phyloP scores from a whole-genome alignment of 2,888 invertebrate species.

The Yponomeuta cagnagella region DNA sequence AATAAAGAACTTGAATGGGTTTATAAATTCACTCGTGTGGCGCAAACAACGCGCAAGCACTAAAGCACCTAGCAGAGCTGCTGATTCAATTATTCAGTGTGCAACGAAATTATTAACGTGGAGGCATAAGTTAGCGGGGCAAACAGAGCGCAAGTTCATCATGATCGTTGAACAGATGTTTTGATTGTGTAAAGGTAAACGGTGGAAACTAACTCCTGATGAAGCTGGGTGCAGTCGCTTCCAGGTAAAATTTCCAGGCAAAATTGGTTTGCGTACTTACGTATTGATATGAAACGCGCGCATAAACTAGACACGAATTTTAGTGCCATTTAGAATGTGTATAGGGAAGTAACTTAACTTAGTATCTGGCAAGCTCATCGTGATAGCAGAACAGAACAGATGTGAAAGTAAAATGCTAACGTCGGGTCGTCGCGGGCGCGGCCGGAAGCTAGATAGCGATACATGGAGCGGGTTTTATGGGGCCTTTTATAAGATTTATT shows the following conservation, averaged over 20 bases:
- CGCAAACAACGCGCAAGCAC: neutral
- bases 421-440: neutral
- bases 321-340: no score
- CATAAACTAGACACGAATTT: no score
- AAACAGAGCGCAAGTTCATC: neutral
- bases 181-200: neutral
- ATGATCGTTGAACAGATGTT: neutral
- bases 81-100: conserved; percentile 1
- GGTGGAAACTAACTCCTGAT: neutral
- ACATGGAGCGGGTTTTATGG: conserved; percentile 6
- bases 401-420: neutral
- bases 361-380: neutral
- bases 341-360: no score
- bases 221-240: neutral
- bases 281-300: no score
- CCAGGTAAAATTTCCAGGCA: neutral
- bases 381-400: neutral
- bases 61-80: neutral
- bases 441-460: conserved; percentile 2
- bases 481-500: conserved; percentile 8
- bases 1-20: neutral
- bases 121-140: neutral
- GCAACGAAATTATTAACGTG: neutral
- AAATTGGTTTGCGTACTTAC: no score
- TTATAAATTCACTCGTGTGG: neutral